Evolutionary conservation across 1,140 invertebrate genomes (phyloP).

Genomic region (Euura lappo): DNA sequence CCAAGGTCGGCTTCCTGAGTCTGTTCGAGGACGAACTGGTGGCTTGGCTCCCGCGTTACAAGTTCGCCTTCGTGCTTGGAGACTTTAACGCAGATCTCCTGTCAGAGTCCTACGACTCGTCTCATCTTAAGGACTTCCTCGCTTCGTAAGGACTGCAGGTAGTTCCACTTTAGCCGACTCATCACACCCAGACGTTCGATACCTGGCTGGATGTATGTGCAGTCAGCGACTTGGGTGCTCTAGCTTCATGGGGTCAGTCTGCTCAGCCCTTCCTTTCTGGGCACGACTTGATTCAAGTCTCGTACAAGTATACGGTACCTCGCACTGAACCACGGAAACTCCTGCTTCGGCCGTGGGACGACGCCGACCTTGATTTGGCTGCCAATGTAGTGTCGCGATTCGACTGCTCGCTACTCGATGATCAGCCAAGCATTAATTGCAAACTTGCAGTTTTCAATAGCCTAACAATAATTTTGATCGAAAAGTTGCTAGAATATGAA

Average conservation of each 20-base stretch:
- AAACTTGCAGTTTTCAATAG: conserved; percentile 3
- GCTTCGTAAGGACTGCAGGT: not conserved
- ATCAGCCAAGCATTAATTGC: not conserved
- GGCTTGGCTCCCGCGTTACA: not conserved
- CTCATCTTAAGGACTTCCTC: not conserved
- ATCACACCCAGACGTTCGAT: conserved; percentile 14
- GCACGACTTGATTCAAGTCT: conserved; percentile 19
- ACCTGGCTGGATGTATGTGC: conserved; percentile 16
- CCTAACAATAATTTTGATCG: too few relatives aligned
- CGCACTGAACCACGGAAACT: not conserved
- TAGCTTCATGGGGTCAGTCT: not conserved
- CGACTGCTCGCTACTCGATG: not conserved
- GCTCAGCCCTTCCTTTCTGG: conserved; percentile 12
- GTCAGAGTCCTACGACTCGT: not conserved
- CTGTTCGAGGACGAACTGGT: not conserved
- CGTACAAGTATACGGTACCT: not conserved
- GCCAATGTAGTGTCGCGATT: not conserved
- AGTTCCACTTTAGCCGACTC: conserved; percentile 11
- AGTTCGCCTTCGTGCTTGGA: not conserved
- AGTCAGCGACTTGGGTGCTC: not conserved
- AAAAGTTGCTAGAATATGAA: too few relatives aligned
- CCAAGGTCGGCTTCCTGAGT: not conserved
- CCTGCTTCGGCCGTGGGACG: not conserved
- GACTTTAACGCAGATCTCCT: conserved; percentile 8
- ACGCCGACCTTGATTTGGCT: not conserved